These are phyloP conservation scores for Megalopta genalis DNA, from an alignment of 1,140 invertebrate species.

Conservation along the genomic window DNA sequence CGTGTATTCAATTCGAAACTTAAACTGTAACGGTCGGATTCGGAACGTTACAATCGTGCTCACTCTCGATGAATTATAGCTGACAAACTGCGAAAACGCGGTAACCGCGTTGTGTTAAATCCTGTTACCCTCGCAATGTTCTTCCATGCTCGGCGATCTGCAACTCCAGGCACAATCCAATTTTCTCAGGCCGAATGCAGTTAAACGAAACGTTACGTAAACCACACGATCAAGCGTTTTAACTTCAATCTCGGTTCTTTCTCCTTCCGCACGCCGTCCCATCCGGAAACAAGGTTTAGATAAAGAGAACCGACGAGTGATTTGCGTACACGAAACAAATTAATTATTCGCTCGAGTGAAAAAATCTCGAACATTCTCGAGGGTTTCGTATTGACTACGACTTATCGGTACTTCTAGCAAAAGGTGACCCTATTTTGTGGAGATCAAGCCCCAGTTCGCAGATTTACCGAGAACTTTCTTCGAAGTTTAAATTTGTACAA, in stretches of 20 bases:
- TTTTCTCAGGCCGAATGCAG: not conserved
- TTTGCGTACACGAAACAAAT: not conserved
- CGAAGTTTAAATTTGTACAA: no score
- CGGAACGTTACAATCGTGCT: not conserved
- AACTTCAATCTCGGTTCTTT: not conserved
- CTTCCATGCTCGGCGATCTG: not conserved
- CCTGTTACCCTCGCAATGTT: not conserved
- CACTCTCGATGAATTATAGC: not conserved
- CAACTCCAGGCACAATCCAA: not conserved
- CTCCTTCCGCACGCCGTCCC: not conserved
- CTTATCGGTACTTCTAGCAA: not conserved
- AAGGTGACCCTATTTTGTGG: not conserved
- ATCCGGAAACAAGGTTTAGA: not conserved
- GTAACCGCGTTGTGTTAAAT: not conserved
- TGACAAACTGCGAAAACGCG: not conserved
- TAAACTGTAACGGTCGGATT: not conserved
- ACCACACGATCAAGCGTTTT: not conserved
- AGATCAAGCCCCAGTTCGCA: not conserved
- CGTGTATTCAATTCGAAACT: not conserved
- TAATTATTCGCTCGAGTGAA: not conserved
- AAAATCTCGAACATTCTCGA: not conserved
- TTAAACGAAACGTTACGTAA: not conserved
- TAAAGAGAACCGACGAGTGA: not conserved
- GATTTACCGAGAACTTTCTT: not conserved
- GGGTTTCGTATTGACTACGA: not conserved